Percentiles rank a stretch among this genome's conserved stretches.
These are phyloP conservation scores for Lacanobia wlatinum DNA, from an alignment of 2,888 invertebrate genomes.

Conservation along the genomic window DNA sequence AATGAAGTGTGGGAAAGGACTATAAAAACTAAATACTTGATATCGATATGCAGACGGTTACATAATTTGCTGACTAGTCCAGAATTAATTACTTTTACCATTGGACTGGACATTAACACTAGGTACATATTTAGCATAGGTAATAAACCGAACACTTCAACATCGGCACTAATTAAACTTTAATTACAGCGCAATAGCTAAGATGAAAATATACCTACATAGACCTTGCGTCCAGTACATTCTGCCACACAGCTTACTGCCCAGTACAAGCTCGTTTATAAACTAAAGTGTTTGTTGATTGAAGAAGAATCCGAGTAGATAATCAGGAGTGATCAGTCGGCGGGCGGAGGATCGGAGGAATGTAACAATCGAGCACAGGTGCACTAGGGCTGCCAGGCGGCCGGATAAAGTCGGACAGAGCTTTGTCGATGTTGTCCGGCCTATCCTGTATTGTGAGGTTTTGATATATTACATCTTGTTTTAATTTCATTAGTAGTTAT, in stretches of 20 bases:
- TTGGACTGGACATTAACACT: neutral
- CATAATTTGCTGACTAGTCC: neutral
- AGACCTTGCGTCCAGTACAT: slow-evolving; percentile 2
- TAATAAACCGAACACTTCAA: slow-evolving; percentile 2
- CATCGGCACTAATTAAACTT: neutral
- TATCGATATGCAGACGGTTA: neutral
- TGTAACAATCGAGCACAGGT: slow-evolving; percentile 86
- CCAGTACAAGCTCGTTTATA: slow-evolving; percentile 56
- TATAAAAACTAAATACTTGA: neutral
- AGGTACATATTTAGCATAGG: neutral
- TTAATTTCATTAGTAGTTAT: no score
- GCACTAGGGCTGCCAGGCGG: slow-evolving; percentile 57
- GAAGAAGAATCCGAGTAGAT: slow-evolving; percentile 77
- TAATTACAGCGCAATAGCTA: neutral
- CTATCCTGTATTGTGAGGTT: no score
- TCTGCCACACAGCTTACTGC: slow-evolving; percentile 32
- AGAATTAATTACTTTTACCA: neutral
- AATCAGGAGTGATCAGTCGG: slow-evolving; percentile 69
- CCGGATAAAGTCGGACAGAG: neutral
- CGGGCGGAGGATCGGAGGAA: slow-evolving; percentile 70
- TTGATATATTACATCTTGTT: no score
- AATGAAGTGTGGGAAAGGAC: slow-evolving; percentile 25
- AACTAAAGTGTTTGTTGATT: slow-evolving; percentile 68
- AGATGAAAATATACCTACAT: slow-evolving; percentile 17
- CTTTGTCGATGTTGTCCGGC: neutral